A percentile compares a stretch with the other conserved stretches of the same genome.
phyloP scores from a whole-genome alignment of 2,888 invertebrate genomes.

The Volucella inanis region DNA sequence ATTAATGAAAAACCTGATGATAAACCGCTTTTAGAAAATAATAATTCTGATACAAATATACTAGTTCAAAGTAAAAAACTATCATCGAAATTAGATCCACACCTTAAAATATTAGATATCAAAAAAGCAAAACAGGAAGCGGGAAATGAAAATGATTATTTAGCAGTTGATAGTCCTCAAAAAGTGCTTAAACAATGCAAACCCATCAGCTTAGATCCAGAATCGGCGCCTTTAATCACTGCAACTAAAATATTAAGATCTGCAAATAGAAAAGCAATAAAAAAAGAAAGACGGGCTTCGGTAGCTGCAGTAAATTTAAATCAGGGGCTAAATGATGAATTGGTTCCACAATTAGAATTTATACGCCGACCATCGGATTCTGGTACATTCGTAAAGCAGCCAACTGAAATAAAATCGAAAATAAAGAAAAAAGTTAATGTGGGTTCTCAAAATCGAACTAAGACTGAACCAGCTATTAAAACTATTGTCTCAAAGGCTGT shows the following conservation, averaged over 20 bases:
- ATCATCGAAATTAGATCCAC: too few species aligned
- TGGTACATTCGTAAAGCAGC: conserved; percentile 79
- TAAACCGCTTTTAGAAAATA: too few species aligned
- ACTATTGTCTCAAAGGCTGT: neutral
- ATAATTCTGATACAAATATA: too few species aligned
- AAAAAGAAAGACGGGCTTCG: conserved; percentile 78
- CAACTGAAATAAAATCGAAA: conserved; percentile 50
- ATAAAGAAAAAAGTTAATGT: neutral
- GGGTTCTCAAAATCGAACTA: neutral
- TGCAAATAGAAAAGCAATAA: conserved; percentile 40
- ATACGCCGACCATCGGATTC: conserved; percentile 81
- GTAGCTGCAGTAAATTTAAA: conserved; percentile 80
- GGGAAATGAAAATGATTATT: too few species aligned
- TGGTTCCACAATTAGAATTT: conserved; percentile 54
- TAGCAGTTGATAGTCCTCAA: conserved; percentile 5
- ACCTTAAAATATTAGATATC: too few species aligned
- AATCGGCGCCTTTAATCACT: neutral
- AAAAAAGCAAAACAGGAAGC: too few species aligned
- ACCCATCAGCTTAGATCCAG: conserved; percentile 65
- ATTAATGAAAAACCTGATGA: too few species aligned
- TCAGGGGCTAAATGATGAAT: conserved; percentile 31
- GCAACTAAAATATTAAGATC: conserved; percentile 13
- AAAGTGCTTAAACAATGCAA: conserved; percentile 54
- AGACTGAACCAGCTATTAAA: neutral
- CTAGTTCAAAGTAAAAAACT: too few species aligned